Base-by-base conservation (phyloP, 2,113 vertebrate genomes). In the Ornithorhynchus anatinus region DNA sequence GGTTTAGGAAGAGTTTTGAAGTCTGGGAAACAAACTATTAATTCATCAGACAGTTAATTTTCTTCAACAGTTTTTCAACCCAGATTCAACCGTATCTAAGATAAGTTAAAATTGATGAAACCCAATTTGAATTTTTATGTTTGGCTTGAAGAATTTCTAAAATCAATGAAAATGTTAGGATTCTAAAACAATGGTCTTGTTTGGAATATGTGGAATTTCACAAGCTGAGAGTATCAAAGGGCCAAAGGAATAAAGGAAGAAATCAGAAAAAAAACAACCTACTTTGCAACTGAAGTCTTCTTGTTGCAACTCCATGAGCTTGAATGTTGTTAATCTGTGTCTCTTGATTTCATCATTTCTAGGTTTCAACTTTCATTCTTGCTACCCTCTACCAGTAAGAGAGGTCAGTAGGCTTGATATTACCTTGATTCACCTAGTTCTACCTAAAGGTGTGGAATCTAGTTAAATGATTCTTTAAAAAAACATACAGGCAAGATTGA, bases 171-270 rank as follows among this genome's bases (percentile, higher is more conserved):
- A 78, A 58, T n/a, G 31, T 10, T 37, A n/a, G 29, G 20, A 27
- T 38, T 20, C 7, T 10, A 65, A 47, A 32, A 6, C 4, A 44
- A 77, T 64, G 54, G 25, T n/a, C 11, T 16, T 47, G 71, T 67
- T 77, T 53, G 74, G 51, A 79, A 77, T 66, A 31, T 48, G 29
- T 51, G 42, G 11, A 79, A 57, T 83, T 84, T 29, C 50, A 6
- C 5, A 43, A 39, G 23, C 33, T 75, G 63, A 70, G 69, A 71
- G 59, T 70, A 16, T 20, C 22, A 74, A 43, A 60, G 79, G 69
- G 79, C 74, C 38, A 5, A 40, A 3, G 38, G 45, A 10, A 31
- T 8, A 68, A 68, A 14, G 35, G 57, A 62, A 56, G 52, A 23
- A 9, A n/a, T n/a, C n/a, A n/a, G 38, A 52, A 68, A 4, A 45